These are phyloP conservation scores for Cecidostiba fungosa DNA, from an alignment of 2,888 invertebrate species.

Conservation along the genomic window DNA sequence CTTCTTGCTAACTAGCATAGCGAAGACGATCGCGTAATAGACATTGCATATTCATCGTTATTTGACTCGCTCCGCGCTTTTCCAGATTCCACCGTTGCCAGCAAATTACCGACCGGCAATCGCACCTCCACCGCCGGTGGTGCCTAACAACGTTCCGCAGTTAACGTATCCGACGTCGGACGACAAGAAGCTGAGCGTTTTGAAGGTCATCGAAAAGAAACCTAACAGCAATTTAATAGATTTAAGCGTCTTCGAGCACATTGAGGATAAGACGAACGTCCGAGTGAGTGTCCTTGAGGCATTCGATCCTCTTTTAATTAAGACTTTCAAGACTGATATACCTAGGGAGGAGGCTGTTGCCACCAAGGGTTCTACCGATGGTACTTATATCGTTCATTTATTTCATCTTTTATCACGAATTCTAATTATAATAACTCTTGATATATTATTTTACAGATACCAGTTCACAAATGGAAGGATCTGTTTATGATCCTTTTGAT, in stretches of 20 bases:
- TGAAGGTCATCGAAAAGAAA: constrained; percentile 80
- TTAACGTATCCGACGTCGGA: constrained; percentile 38
- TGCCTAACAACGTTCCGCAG: constrained; percentile 65
- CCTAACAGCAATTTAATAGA: constrained; percentile 83
- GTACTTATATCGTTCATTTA: constrained; percentile 46
- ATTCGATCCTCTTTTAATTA: constrained; percentile 90
- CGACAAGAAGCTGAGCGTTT: constrained; percentile 77
- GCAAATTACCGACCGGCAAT: constrained; percentile 75
- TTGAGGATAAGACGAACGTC: constrained; percentile 81
- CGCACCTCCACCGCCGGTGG: constrained; percentile 53
- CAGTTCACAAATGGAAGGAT: constrained; percentile 83
- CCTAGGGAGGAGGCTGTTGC: constrained; percentile 74
- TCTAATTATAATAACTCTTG: not conserved
- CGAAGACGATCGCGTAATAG: not conserved
- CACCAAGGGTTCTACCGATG: constrained; percentile 65
- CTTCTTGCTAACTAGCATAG: not conserved
- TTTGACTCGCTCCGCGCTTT: constrained; percentile 2
- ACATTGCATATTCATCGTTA: constrained; percentile 3
- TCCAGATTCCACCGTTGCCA: constrained; percentile 78
- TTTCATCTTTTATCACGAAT: not conserved
- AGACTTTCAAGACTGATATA: constrained; percentile 81
- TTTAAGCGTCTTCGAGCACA: constrained; percentile 79
- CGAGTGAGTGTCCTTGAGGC: constrained; percentile 90
- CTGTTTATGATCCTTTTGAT: constrained; percentile 89
- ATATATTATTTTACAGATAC: constrained; percentile 71